Percentiles rank a stretch among this genome's conserved stretches.
Evolutionary conservation across 1,140 invertebrate genomes (phyloP).

Genomic region (Halesus radiatus): DNA sequence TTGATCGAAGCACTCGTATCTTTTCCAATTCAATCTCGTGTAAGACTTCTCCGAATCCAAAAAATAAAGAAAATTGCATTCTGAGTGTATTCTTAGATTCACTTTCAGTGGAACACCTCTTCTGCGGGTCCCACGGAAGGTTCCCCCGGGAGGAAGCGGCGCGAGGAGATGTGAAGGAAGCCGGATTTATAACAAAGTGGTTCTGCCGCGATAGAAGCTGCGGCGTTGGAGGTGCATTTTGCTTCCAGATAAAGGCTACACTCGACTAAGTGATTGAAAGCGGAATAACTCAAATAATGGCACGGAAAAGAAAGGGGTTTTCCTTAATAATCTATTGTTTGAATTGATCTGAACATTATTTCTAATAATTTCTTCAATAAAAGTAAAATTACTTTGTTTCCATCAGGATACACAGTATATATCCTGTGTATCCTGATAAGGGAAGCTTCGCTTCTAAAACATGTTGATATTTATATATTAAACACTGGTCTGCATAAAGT

Average conservation of each 20-base stretch:
- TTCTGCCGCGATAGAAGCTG: conserved; percentile 39
- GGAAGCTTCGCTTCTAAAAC: no score
- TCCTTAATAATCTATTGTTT: no score
- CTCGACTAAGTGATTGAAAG: background rate
- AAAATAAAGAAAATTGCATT: conserved; percentile 11
- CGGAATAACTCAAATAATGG: no score
- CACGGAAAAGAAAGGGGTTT: background rate
- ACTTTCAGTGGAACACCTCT: conserved; percentile 14
- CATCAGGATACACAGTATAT: no score
- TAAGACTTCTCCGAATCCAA: conserved; percentile 15
- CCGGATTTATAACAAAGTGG: conserved; percentile 57
- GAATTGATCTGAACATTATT: no score
- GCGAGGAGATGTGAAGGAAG: conserved; percentile 9
- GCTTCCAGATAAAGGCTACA: background rate
- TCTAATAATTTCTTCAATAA: no score
- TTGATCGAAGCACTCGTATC: background rate
- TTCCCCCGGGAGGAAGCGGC: conserved; percentile 45
- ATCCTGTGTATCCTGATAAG: no score
- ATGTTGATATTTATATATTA: no score
- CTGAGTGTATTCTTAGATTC: conserved; percentile 27
- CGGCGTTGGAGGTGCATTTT: conserved; percentile 24
- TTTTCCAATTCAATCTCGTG: background rate
- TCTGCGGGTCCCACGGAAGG: background rate
- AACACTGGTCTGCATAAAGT: no score
- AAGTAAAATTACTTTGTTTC: no score